Evolutionary conservation across 2,888 invertebrate species (phyloP).

Genomic region (Drosophila sordidula): DNA sequence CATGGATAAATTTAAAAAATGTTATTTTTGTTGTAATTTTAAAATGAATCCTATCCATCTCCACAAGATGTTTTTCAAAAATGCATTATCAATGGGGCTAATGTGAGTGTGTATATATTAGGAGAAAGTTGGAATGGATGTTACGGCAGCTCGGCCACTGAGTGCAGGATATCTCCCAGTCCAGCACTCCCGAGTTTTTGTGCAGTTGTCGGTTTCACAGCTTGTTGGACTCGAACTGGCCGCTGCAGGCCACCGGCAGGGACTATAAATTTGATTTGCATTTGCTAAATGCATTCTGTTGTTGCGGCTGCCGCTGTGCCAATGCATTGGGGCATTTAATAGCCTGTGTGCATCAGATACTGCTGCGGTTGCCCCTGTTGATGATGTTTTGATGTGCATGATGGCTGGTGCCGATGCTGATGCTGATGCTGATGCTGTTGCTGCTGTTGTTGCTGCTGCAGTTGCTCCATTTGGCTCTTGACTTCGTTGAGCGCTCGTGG

Average conservation of each 20-base stretch:
- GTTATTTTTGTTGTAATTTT: too few relatives aligned
- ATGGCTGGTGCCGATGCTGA: constrained; percentile 5
- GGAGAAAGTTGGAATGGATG: too few relatives aligned
- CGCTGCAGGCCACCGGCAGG: constrained; percentile 17
- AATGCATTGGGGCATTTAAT: constrained; percentile 39
- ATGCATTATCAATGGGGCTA: too few relatives aligned
- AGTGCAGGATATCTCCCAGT: background rate
- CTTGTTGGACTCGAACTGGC: constrained; percentile 1
- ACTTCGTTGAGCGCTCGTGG: constrained; percentile 10
- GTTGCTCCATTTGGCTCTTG: constrained; percentile 41
- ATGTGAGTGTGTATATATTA: too few relatives aligned
- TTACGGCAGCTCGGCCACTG: too few relatives aligned
- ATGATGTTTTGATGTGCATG: constrained; percentile 11
- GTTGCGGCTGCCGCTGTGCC: constrained; percentile 25
- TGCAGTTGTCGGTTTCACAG: constrained; percentile 3
- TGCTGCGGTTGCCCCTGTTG: constrained; percentile 19
- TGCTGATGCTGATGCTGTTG: constrained; percentile 39
- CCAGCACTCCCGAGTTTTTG: background rate
- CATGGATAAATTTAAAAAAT: too few relatives aligned
- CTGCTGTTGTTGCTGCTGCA: constrained; percentile 32
- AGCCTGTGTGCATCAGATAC: constrained; percentile 20
- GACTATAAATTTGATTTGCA: constrained; percentile 44
- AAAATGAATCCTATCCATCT: too few relatives aligned
- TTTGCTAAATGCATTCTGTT: constrained; percentile 49
- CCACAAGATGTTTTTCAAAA: too few relatives aligned